Base-by-base conservation (phyloP, 53 echinoderm and acorn worm species). In the Henricia sp. region DNA sequence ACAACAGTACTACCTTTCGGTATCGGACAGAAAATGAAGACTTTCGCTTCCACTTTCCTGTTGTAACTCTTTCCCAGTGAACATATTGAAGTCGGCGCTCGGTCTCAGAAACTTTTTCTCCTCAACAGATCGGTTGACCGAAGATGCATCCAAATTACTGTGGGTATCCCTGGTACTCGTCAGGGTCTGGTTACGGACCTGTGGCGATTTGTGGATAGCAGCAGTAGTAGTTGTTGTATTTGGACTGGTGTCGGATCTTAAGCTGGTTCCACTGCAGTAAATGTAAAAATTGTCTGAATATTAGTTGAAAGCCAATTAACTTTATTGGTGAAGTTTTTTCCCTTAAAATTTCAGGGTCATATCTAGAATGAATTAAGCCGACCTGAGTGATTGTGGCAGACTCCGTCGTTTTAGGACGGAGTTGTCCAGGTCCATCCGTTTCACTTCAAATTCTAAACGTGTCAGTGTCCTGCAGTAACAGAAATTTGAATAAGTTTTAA, bases 31-130 rank as follows among this genome's bases (percentile, higher is more conserved):
- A 33, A 70, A 27, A 3, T 23, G 69, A 25, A 82, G 71, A 33
- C 71, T 71, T 23, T 84, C 89, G 24, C 68, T 84, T 3, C 84
- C 75, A 14, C 64, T 84, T 28, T 72, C 83, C 3, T 64, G 38
- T 5, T n/a, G 26, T 12, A 76, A 35, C 23, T 74, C 74, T 52
- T 85, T 57, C 4, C 91, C 91, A 20, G 88, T 88, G 25, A 93
- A 72, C 36, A 91, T 71, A 66, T 90, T 93, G 67, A 77, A 93
- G 36, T 91, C 70, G 50, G 87, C 85, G 30, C 87, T 82, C 3
- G 94, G 85, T 29, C 71, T 73, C 37, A 93, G 88, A 34, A 90
- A 93, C 57, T 91, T 91, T 21, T 91, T 72, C 42, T 91, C 85
- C 52, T 86, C 90, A 17, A 88, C 84, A 6, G 86, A 71, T 50